phyloP scores from a whole-genome alignment of 2,113 vertebrate species.

The Balaenoptera acutorostrata region DNA sequence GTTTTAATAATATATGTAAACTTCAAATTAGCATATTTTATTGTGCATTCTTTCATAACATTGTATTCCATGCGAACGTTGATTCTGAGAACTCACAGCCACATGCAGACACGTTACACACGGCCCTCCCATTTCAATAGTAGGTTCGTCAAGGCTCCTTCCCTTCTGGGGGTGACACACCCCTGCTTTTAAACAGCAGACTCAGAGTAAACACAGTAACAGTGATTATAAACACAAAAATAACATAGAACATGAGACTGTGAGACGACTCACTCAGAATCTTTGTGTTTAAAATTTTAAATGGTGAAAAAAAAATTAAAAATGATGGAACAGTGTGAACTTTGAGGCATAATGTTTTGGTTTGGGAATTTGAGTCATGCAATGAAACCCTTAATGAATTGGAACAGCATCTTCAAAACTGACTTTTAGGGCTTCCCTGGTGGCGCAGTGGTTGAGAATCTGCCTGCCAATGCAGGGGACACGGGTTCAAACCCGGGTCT shows the following conservation, averaged over 20 bases:
- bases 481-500: too few relatives aligned
- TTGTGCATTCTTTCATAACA: background rate
- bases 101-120: fast-evolving
- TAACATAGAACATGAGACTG: fast-evolving
- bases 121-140: fast-evolving
- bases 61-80: fast-evolving
- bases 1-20: background rate
- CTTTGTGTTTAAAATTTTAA: background rate
- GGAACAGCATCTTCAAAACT: fast-evolving
- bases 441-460: too few relatives aligned
- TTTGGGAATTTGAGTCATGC: background rate
- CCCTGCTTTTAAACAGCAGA: background rate
- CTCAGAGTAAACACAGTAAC: fast-evolving
- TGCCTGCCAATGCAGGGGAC: too few relatives aligned
- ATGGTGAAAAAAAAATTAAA: background rate
- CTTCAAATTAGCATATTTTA: background rate
- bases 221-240: fast-evolving
- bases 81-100: background rate
- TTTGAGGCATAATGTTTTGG: fast-evolving
- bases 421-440: background rate
- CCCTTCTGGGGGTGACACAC: fast-evolving
- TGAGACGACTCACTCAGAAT: fast-evolving
- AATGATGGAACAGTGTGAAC: background rate
- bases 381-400: background rate
- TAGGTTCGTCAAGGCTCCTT: fast-evolving